Percentiles rank a stretch among this genome's conserved stretches.
phyloP scores from a whole-genome alignment of 2,797 vertebrate genomes.

The Thripadectes ignobilis region DNA sequence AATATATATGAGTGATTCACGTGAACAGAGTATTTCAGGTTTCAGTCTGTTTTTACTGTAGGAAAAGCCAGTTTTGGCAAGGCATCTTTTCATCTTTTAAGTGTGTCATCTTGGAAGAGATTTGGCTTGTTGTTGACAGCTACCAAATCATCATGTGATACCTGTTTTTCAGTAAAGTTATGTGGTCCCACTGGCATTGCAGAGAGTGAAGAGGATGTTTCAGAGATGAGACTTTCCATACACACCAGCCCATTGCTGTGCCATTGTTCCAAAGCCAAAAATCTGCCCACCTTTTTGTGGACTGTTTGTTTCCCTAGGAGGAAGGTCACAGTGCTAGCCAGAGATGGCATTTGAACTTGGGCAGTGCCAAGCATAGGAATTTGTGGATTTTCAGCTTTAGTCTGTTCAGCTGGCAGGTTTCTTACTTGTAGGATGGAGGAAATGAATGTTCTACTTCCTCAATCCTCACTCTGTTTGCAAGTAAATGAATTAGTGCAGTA shows the following conservation, averaged over 20 bases:
- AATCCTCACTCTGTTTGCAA: neutral
- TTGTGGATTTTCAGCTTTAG: neutral
- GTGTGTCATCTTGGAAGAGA: neutral
- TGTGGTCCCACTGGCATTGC: slow-evolving; percentile 11
- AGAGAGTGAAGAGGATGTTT: neutral
- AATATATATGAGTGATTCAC: neutral
- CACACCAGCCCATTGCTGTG: neutral
- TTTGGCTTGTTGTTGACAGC: neutral
- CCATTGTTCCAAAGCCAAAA: neutral
- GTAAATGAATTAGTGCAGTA: neutral
- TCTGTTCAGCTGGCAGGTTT: neutral
- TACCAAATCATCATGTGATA: slow-evolving; percentile 50
- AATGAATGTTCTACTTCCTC: neutral
- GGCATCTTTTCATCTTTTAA: neutral
- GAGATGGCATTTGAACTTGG: neutral
- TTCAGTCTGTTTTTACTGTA: neutral
- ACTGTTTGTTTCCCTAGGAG: neutral
- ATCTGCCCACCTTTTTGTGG: neutral
- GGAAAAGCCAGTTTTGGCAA: neutral
- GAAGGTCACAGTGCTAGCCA: neutral
- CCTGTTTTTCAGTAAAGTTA: slow-evolving; percentile 47
- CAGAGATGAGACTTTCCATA: slow-evolving; percentile 20
- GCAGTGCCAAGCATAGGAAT: neutral
- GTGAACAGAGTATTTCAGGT: neutral
- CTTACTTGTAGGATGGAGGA: neutral